Evolutionary conservation across 2,797 vertebrate species (phyloP).

Genomic region (Dendrocincla tyrannina): DNA sequence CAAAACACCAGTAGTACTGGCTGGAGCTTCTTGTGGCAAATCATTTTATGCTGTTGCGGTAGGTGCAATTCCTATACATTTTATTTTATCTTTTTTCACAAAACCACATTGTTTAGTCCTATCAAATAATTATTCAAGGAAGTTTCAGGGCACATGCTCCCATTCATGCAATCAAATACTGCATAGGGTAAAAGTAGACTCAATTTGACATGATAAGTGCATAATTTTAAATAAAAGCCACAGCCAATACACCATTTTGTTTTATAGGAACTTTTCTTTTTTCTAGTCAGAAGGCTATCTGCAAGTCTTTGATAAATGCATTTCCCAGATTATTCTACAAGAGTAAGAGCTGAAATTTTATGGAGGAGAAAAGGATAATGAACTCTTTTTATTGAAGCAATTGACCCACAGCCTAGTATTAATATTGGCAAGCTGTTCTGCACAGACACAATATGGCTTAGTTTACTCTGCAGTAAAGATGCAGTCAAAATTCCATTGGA

Average conservation of each 20-base stretch:
- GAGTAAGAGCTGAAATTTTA: neutral
- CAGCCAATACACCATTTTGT: neutral
- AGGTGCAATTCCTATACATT: neutral
- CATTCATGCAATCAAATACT: neutral
- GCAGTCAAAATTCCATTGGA: conserved; percentile 52
- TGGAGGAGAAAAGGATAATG: neutral
- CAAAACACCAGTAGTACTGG: neutral
- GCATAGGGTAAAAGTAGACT: neutral
- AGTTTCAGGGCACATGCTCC: neutral
- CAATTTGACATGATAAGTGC: neutral
- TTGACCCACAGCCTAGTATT: neutral
- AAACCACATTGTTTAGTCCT: neutral
- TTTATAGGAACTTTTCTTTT: neutral
- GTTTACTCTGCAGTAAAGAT: conserved; percentile 47
- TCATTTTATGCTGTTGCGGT: neutral
- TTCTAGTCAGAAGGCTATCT: neutral
- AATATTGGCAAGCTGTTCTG: conserved; percentile 10
- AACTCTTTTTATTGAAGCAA: conserved; percentile 4
- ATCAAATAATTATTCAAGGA: neutral
- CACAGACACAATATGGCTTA: conserved; percentile 22
- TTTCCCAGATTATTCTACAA: neutral
- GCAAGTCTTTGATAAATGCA: neutral
- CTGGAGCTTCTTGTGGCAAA: neutral
- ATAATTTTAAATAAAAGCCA: neutral
- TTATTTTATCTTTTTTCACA: neutral